phyloP scores from a whole-genome alignment of 2,113 vertebrate genomes.

The Grammomys surdaster region DNA sequence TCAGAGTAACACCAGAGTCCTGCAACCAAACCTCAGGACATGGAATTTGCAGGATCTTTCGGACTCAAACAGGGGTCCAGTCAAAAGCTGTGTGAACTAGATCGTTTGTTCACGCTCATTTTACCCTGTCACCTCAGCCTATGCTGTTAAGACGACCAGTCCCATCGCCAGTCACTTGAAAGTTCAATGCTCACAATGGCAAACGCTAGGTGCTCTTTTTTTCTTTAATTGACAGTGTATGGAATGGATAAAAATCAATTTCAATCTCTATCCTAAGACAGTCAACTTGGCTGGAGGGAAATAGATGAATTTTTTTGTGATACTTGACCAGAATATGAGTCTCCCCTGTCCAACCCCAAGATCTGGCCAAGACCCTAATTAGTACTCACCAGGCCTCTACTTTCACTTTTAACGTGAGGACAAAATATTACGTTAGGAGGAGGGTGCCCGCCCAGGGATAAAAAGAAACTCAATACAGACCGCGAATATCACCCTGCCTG shows the following conservation, averaged over 20 bases:
- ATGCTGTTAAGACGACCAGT: not conserved
- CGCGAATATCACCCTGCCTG: not conserved
- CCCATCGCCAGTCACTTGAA: not conserved
- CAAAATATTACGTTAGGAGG: not conserved
- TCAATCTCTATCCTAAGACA: not conserved
- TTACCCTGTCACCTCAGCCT: not conserved
- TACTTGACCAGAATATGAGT: not conserved
- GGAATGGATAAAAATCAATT: not conserved
- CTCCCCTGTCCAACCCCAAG: not conserved
- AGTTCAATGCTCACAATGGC: constrained; percentile 1
- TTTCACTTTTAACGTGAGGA: not conserved
- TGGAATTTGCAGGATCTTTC: too few relatives aligned
- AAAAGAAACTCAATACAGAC: not conserved
- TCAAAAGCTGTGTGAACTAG: not conserved
- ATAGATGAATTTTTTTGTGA: too few relatives aligned
- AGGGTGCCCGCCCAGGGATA: not conserved
- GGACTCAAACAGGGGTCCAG: not conserved
- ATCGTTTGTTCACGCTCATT: not conserved
- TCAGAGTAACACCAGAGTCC: not conserved
- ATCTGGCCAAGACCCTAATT: too few relatives aligned
- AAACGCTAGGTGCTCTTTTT: not conserved
- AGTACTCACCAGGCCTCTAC: not conserved
- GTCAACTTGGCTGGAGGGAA: not conserved
- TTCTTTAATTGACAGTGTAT: not conserved
- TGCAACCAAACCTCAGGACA: not conserved